Percentiles rank a stretch among this genome's conserved stretches.
These are phyloP conservation scores for Sepiola atlantica DNA, from an alignment of 2,888 invertebrate genomes.

Conservation along the genomic window DNA sequence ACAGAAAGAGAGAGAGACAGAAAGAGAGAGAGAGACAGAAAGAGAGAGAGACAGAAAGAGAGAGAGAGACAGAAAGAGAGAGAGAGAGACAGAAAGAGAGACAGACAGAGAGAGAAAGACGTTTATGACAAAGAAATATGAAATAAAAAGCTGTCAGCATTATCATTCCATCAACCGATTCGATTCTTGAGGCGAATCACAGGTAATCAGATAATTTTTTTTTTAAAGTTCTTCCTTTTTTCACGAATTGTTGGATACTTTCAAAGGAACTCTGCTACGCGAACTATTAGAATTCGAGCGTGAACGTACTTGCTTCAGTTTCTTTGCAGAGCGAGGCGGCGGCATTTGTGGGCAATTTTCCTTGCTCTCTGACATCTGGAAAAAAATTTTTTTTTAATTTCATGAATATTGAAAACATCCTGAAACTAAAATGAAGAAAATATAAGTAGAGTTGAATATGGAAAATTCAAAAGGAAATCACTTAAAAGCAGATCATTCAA, in stretches of 20 bases:
- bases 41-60: not conserved
- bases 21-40: not conserved
- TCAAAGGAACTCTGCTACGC: not conserved
- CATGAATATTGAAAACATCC: not conserved
- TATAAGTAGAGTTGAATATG: not conserved
- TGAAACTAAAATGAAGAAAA: not conserved
- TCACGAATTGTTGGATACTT: not conserved
- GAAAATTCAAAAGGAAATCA: not conserved
- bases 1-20: not conserved
- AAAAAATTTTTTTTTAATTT: not conserved
- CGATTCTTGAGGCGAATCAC: not conserved
- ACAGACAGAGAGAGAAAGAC: not conserved
- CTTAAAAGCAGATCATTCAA: not conserved
- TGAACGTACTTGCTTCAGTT: not conserved
- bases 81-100: not conserved
- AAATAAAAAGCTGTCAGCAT: not conserved
- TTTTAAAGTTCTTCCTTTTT: not conserved
- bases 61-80: not conserved
- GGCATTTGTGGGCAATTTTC: slow-evolving; percentile 54
- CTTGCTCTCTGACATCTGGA: slow-evolving; percentile 57
- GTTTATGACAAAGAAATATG: not conserved
- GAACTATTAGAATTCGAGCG: not conserved
- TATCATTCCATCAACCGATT: not conserved
- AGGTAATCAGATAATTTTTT: not conserved
- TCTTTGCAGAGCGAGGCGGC: slow-evolving; percentile 33